phyloP scores from a whole-genome alignment of 2,888 invertebrate genomes.

The Apodemia mormo region DNA sequence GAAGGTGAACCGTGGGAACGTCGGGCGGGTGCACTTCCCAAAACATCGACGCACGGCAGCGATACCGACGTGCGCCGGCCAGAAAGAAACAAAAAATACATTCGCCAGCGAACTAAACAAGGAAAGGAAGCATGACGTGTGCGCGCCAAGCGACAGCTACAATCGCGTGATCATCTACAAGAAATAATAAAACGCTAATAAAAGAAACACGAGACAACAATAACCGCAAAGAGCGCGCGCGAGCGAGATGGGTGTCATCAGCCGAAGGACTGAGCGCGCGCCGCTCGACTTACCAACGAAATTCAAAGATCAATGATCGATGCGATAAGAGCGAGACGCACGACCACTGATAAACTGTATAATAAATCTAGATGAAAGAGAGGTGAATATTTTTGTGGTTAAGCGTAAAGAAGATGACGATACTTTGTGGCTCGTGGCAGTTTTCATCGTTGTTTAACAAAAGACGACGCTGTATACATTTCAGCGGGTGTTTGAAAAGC shows the following conservation, averaged over 20 bases:
- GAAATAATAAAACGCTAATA: conserved; percentile 82
- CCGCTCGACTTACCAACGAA: conserved; percentile 76
- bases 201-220: conserved; percentile 78
- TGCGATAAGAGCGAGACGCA: conserved; percentile 71
- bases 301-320: conserved; percentile 81
- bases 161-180: conserved; percentile 82
- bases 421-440: conserved; percentile 70
- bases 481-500: conserved; percentile 35
- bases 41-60: conserved; percentile 82
- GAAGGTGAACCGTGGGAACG: conserved; percentile 82
- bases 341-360: conserved; percentile 46
- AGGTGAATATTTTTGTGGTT: conserved; percentile 37
- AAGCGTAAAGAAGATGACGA: conserved; percentile 48
- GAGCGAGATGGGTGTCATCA: conserved; percentile 66
- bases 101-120: conserved; percentile 39
- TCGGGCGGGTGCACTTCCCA: conserved; percentile 82
- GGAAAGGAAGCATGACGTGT: conserved; percentile 70
- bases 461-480: conserved; percentile 61
- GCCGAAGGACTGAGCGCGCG: conserved; percentile 72
- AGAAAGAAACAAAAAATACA: conserved; percentile 52
- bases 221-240: conserved; percentile 60
- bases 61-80: conserved; percentile 72
- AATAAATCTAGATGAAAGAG: conserved; percentile 50
- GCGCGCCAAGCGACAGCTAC: conserved; percentile 80
- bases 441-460: conserved; percentile 37